Evolutionary conservation across 2,888 invertebrate species (phyloP).

Genomic region (Coelopa pilipes): DNA sequence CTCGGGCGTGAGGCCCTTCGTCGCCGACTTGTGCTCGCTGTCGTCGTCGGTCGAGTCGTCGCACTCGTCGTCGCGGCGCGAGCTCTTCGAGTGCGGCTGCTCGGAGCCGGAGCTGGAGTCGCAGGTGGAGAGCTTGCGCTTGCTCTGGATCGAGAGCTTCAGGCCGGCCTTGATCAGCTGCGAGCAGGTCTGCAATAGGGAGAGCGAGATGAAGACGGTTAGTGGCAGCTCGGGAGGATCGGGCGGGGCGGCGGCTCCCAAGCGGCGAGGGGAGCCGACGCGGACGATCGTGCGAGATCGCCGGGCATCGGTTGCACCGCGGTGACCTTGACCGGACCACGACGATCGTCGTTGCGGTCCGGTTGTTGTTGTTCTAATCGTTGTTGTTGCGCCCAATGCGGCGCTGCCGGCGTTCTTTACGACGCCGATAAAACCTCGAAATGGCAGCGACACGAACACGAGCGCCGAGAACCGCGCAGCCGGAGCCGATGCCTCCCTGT

Average conservation of each 20-base stretch:
- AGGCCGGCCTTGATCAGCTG: conserved; percentile 91
- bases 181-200: conserved; percentile 77
- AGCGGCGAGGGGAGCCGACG: too few species aligned
- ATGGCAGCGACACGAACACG: neutral
- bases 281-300: too few species aligned
- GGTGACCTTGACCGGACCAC: conserved; percentile 26
- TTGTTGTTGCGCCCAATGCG: conserved; percentile 7
- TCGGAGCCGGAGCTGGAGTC: conserved; percentile 69
- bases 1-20: conserved; percentile 80
- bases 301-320: neutral
- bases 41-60: conserved; percentile 68
- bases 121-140: conserved; percentile 80
- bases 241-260: too few species aligned
- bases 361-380: neutral
- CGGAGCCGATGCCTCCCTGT: too few species aligned
- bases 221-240: neutral
- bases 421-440: conserved; percentile 11
- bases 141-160: conserved; percentile 90
- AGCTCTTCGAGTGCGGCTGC: conserved; percentile 66
- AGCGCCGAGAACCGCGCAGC: neutral
- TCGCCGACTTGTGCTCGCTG: conserved; percentile 67
- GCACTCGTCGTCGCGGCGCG: conserved; percentile 64
- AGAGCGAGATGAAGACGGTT: conserved; percentile 11
- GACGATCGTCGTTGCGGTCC: neutral
- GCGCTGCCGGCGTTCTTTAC: conserved; percentile 5